Base-by-base conservation (phyloP, 92 coral and sea anemone species). In the Siderastrea radians region DNA sequence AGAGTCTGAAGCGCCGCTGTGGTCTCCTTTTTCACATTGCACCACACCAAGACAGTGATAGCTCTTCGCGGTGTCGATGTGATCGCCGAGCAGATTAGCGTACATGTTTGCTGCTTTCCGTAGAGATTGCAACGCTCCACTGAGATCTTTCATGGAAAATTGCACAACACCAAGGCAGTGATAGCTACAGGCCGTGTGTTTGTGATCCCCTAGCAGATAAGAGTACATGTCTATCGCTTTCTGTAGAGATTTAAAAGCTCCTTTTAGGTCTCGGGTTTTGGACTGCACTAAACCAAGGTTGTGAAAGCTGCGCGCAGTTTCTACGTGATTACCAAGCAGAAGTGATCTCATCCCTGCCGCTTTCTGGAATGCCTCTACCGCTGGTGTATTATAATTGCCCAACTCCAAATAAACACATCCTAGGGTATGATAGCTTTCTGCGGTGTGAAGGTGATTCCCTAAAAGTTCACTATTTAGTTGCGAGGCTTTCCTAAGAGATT, bases 41-140 rank as follows among this genome's bases (percentile, higher is more conserved):
- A 82, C 78, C 3, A 55, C 50, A 15, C 93, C 93, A 15, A 90
- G 87, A 6, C 75, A 59, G 65, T 84, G 65, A 55, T 80, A 84
- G 49, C 65, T 62, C 14, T 14, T 14, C 0, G 92, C 89, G 1
- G 92, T 84, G 53, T 71, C 74, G 54, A 59, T 72, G 57, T 89
- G 81, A 14, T 89, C 92, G n/a, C 92, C 92, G 17, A 77, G 85
- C 38, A 90, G 46, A 3, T 49, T 79, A 8, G 61, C 7, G 46
- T 64, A 48, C 49, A 79, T 79, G 59, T 68, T 47, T 15, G 49
- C 72, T 6, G 78, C 78, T 49, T n/a, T 52, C 16, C 17, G 55
- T 1, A 58, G 10, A 10, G 81, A n/a, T 16, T 44, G 13, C 48
- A 66, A 66, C 1, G 71, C 45, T 66, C 47, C 47, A 3, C 3